Conservation (phyloP, 1,140 invertebrate species). For the Camponotus pennsylvanicus region DNA sequence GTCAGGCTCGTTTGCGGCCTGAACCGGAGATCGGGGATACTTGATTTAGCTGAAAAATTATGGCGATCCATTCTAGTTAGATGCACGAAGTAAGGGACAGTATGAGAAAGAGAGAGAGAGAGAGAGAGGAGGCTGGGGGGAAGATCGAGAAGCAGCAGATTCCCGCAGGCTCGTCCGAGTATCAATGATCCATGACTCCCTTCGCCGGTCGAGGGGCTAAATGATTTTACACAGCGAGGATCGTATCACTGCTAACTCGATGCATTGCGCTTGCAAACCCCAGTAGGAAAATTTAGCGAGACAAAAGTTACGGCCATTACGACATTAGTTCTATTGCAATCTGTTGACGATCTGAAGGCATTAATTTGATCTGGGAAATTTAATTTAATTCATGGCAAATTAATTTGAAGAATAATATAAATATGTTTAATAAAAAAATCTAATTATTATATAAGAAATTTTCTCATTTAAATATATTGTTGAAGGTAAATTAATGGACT, state of each 20-base stretch:
- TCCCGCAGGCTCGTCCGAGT: constrained; percentile 71
- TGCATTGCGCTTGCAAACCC: constrained; percentile 1
- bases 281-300: constrained; percentile 7
- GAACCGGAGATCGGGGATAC: constrained; percentile 65
- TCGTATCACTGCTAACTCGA: not conserved
- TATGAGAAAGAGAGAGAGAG: not conserved
- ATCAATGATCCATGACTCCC: constrained; percentile 75
- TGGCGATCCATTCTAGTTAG: constrained; percentile 85
- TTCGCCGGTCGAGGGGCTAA: constrained; percentile 48
- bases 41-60: constrained; percentile 82
- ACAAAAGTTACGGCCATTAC: not conserved
- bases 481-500: not conserved
- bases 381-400: not conserved
- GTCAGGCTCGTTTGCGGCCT: constrained; percentile 81
- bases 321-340: constrained; percentile 11
- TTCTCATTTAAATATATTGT: no score
- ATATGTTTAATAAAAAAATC: not conserved
- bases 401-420: not conserved
- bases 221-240: constrained; percentile 66
- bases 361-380: not conserved
- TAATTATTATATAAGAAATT: no score
- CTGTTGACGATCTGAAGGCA: not conserved
- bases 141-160: constrained; percentile 55
- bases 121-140: not conserved
- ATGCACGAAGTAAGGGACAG: constrained; percentile 68